Evolutionary conservation across 1,140 invertebrate species (phyloP).

Genomic region (Macrotrachela quadricornifera): DNA sequence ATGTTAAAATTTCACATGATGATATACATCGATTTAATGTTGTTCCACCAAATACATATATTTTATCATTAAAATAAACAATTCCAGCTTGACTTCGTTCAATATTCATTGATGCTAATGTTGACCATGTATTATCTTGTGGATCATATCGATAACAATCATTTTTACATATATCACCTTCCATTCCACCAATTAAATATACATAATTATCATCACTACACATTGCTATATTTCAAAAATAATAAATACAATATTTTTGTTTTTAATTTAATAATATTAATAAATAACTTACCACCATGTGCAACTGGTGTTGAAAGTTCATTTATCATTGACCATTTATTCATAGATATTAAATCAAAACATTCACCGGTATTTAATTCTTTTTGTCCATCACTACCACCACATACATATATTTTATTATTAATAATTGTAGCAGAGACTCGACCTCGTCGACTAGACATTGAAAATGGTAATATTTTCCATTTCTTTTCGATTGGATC

Average conservation of each 20-base stretch:
- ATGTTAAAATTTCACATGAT: background rate
- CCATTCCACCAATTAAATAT: too few species aligned
- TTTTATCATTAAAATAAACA: background rate
- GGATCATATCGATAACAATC: too few species aligned
- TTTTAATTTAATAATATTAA: too few species aligned
- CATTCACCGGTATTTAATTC: conserved; percentile 3
- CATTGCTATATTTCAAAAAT: too few species aligned
- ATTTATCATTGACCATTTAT: too few species aligned
- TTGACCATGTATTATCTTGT: too few species aligned
- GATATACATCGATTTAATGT: conserved; percentile 1
- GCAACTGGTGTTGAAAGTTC: too few species aligned
- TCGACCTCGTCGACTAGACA: conserved; percentile 49
- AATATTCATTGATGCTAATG: too few species aligned
- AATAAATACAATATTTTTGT: too few species aligned
- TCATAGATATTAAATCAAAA: background rate
- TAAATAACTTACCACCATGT: too few species aligned
- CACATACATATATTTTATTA: conserved; percentile 6
- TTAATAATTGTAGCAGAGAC: background rate
- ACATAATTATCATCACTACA: too few species aligned
- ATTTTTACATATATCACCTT: too few species aligned
- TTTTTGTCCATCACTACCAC: conserved; percentile 6
- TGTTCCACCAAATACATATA: conserved; percentile 7
- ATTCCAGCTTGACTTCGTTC: background rate
- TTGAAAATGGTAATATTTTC: conserved; percentile 38
- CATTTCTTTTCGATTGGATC: conserved; percentile 45